Conservation (phyloP, 2,888 invertebrate genomes). For the Megalurothrips usitatus region DNA sequence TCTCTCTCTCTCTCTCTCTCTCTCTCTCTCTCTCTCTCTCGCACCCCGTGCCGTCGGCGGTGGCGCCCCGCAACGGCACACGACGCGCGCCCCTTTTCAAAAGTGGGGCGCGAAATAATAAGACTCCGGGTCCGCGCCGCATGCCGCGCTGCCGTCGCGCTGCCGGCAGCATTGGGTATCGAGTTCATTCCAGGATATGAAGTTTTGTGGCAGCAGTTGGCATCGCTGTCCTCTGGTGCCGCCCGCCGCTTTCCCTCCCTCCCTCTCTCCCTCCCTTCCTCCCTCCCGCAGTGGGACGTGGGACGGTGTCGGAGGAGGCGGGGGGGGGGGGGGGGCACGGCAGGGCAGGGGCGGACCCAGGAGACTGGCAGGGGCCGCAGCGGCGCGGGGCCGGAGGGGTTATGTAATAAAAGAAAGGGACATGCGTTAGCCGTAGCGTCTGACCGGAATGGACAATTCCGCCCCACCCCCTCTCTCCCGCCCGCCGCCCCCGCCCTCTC, state of each 20-base stretch:
- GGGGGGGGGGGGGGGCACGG: not conserved
- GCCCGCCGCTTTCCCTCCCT: not conserved
- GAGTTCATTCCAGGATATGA: slow-evolving; percentile 11
- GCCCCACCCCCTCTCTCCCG: not conserved
- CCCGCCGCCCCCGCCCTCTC: not conserved
- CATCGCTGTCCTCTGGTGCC: not conserved
- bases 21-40: too few species aligned
- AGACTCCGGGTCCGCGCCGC: too few species aligned
- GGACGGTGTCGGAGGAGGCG: not conserved
- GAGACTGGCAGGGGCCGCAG: slow-evolving; percentile 8
- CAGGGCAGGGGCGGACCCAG: not conserved
- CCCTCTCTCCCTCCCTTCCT: too few species aligned
- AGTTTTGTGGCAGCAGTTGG: slow-evolving; percentile 6
- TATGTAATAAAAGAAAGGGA: slow-evolving; percentile 21
- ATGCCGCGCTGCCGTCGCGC: too few species aligned
- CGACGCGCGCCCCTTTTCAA: too few species aligned
- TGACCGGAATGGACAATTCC: slow-evolving; percentile 22
- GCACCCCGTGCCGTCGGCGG: too few species aligned
- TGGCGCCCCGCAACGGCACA: too few species aligned
- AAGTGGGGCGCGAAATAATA: too few species aligned
- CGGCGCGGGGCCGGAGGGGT: not conserved
- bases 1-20: too few species aligned
- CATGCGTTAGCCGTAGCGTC: slow-evolving; percentile 10
- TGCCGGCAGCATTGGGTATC: not conserved
- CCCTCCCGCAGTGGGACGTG: too few species aligned